These are phyloP conservation scores for Anaspis maculata DNA, from an alignment of 2,888 invertebrate genomes.

Conservation along the genomic window DNA sequence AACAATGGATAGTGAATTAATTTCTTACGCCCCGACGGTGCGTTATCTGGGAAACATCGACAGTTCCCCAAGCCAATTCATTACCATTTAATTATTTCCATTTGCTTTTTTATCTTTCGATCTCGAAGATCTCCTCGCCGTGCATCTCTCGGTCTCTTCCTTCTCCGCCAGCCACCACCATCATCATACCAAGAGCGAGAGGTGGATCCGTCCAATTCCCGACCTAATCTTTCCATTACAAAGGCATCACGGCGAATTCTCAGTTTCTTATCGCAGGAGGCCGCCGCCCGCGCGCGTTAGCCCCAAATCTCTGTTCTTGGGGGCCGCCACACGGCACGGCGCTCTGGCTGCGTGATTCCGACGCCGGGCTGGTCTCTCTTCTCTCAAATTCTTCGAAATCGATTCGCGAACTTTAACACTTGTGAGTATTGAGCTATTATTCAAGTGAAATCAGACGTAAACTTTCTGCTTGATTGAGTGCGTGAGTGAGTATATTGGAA, in stretches of 20 bases:
- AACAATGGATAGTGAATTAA: no score
- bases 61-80: no score
- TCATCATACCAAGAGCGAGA: no score
- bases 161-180: no score
- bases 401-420: slow-evolving; percentile 32
- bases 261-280: slow-evolving; percentile 22
- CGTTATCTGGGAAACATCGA: no score
- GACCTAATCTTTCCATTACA: slow-evolving; percentile 31
- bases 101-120: slow-evolving; percentile 16
- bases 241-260: slow-evolving; percentile 30
- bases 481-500: slow-evolving; percentile 31
- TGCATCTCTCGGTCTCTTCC: no score
- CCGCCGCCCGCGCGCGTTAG: slow-evolving; percentile 6
- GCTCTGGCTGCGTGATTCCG: slow-evolving; percentile 18
- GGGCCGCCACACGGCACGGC: no score
- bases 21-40: no score
- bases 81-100: no score
- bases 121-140: no score
- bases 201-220: no score
- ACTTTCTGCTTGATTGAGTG: slow-evolving; percentile 37
- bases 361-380: no score
- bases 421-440: slow-evolving; percentile 36
- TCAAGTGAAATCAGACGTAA: slow-evolving; percentile 39
- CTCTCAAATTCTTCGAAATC: slow-evolving; percentile 23
- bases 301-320: slow-evolving; percentile 6